A percentile compares a stretch with the other conserved stretches of the same genome.
phyloP scores from a whole-genome alignment of 23 tunicate species.

The Oikopleura dioica region DNA sequence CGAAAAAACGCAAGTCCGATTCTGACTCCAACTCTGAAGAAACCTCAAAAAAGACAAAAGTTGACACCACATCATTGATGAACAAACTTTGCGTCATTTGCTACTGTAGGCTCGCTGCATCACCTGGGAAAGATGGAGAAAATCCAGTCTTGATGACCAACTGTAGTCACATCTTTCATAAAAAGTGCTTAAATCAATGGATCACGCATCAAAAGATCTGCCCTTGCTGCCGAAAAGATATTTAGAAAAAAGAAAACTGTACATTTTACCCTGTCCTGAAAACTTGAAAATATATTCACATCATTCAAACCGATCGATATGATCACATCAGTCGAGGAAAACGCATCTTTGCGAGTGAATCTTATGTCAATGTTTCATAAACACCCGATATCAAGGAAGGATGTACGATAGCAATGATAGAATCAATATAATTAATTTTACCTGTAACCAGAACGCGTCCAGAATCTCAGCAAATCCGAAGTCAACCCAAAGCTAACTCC shows the following conservation, averaged over 20 bases:
- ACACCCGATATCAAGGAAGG: too few species aligned
- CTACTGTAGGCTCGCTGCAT: neutral
- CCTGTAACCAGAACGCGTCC: neutral
- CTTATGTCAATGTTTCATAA: too few species aligned
- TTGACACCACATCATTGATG: neutral
- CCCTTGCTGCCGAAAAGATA: neutral
- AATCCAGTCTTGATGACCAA: neutral
- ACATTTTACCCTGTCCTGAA: too few species aligned
- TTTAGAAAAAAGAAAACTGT: neutral
- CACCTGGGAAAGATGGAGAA: neutral
- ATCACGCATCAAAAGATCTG: neutral
- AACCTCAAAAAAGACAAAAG: neutral
- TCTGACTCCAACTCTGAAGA: neutral
- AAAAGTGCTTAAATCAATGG: neutral
- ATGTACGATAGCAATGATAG: too few species aligned
- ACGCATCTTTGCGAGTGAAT: too few species aligned
- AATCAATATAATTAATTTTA: neutral
- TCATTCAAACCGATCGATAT: too few species aligned
- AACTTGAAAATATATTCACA: too few species aligned
- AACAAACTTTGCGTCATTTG: conserved; percentile 7
- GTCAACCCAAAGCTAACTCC: conserved; percentile 88
- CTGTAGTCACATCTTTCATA: neutral
- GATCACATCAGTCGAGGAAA: too few species aligned
- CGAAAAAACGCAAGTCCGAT: neutral
- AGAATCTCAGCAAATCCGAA: conserved; percentile 21